phyloP scores from a whole-genome alignment of 2,113 vertebrate species.

The Holacanthus passer region DNA sequence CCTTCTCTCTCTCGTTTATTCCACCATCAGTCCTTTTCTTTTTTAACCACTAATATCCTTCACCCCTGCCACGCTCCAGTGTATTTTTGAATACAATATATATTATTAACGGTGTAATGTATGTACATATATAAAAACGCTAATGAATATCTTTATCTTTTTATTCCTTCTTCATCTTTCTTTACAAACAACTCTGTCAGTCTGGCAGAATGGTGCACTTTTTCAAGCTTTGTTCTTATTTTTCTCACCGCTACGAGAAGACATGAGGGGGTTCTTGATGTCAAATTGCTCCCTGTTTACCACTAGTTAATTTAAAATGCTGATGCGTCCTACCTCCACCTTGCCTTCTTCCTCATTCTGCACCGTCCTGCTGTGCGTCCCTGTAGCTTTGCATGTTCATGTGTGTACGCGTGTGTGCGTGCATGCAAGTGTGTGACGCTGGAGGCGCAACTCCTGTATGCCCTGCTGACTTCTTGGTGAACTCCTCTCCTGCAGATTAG shows the following conservation, averaged over 20 bases:
- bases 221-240: slow-evolving; percentile 36
- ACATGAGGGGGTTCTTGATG: slow-evolving; percentile 38
- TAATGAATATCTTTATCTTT: slow-evolving; percentile 45
- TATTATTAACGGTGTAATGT: slow-evolving; percentile 58
- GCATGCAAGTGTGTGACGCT: slow-evolving; percentile 52
- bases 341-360: slow-evolving; percentile 58
- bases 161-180: slow-evolving; percentile 2
- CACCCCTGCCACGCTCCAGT: slow-evolving; percentile 12
- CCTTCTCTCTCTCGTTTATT: slow-evolving; percentile 43
- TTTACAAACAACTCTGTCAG: slow-evolving; percentile 45
- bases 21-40: slow-evolving; percentile 16
- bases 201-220: slow-evolving; percentile 15
- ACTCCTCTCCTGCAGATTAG: slow-evolving; percentile 80
- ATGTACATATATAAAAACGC: slow-evolving; percentile 48
- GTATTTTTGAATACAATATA: slow-evolving; percentile 51
- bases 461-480: slow-evolving; percentile 83
- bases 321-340: slow-evolving; percentile 57
- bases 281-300: slow-evolving; percentile 49
- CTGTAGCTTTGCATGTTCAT: slow-evolving; percentile 44
- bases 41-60: slow-evolving; percentile 29
- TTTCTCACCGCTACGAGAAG: background rate
- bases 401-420: background rate
- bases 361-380: slow-evolving; percentile 56
- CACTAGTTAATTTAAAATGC: slow-evolving; percentile 68
- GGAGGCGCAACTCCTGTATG: slow-evolving; percentile 71